Conservation (phyloP, 1,140 invertebrate species). For the Drosophila tristis region DNA sequence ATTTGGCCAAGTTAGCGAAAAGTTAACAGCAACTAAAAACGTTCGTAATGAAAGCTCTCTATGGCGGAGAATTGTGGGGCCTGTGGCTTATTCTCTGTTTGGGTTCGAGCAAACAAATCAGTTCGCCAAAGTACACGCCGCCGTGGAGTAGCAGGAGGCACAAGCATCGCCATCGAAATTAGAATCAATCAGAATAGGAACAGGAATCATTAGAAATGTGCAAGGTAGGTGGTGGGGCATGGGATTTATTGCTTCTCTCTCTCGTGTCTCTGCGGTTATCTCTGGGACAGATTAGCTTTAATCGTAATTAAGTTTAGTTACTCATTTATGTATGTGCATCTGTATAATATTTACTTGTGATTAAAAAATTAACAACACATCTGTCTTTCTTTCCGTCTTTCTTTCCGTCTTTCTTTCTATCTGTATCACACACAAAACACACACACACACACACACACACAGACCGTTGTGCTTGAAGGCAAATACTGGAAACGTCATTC, state of each 20-base stretch:
- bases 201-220: constrained; percentile 12
- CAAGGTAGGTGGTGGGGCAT: constrained; percentile 13
- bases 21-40: neutral
- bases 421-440: constrained; percentile 3
- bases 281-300: constrained; percentile 18
- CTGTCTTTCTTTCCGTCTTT: constrained; percentile 21
- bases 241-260: neutral
- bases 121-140: constrained; percentile 15
- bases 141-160: neutral
- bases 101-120: constrained; percentile 9
- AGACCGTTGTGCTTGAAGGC: constrained; percentile 82
- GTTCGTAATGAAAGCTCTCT: neutral
- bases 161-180: neutral
- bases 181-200: no score
- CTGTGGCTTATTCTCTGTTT: neutral
- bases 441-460: neutral
- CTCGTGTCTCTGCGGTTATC: neutral
- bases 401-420: neutral
- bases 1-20: constrained; percentile 3
- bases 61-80: constrained; percentile 22
- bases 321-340: neutral
- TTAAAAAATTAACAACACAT: constrained; percentile 25
- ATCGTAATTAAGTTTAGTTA: constrained; percentile 13
- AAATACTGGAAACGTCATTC: constrained; percentile 99
- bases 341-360: constrained; percentile 29